Evolutionary conservation across 2,888 invertebrate genomes (phyloP).

Genomic region (Drepanosiphum platanoidis): DNA sequence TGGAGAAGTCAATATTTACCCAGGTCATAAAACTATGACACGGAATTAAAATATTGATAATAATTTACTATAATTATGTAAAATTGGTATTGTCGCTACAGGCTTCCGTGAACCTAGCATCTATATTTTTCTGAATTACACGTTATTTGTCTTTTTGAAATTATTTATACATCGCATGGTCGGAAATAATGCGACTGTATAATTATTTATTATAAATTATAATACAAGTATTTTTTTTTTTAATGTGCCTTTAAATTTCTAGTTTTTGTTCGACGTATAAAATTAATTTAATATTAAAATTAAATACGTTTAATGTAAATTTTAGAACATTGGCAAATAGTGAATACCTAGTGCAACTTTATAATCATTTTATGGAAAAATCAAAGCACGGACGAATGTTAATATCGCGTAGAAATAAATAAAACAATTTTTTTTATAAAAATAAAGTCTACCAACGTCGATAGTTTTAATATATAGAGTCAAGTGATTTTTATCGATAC

Average conservation of each 20-base stretch:
- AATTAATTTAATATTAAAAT: background rate
- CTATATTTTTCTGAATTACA: background rate
- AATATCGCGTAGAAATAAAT: background rate
- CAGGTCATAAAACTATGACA: background rate
- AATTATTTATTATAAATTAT: slow-evolving; percentile 13
- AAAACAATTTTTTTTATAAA: background rate
- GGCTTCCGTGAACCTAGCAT: slow-evolving; percentile 13
- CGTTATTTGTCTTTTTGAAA: slow-evolving; percentile 4
- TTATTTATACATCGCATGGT: background rate
- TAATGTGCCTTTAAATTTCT: background rate
- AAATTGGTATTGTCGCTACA: slow-evolving; percentile 18
- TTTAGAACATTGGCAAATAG: background rate
- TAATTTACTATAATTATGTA: background rate
- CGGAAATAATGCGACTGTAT: background rate
- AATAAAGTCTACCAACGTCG: background rate
- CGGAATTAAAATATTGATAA: background rate
- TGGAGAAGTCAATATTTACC: background rate
- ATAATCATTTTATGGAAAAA: background rate
- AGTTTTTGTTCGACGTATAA: background rate
- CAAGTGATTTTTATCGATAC: background rate
- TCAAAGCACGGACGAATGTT: background rate
- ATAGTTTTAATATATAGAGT: background rate
- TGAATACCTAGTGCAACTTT: no score
- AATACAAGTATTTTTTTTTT: background rate
- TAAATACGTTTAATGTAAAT: background rate